These are phyloP conservation scores for Menidia menidia DNA, from an alignment of 2,797 vertebrate genomes.

Conservation along the genomic window DNA sequence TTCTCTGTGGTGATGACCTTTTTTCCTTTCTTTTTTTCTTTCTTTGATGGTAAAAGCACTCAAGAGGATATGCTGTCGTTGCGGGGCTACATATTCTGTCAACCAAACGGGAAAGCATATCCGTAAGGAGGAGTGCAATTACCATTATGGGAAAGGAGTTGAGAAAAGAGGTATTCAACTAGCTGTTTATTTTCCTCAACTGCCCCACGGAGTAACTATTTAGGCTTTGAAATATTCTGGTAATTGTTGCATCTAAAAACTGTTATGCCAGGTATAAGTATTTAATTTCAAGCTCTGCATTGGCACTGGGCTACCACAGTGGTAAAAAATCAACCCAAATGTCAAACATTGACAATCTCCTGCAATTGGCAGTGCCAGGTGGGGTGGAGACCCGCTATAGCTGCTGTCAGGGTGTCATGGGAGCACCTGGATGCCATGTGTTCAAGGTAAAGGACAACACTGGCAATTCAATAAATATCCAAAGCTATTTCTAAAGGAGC, in stretches of 20 bases:
- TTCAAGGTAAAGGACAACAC: conserved; percentile 76
- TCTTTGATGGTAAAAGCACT: conserved; percentile 70
- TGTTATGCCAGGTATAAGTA: neutral
- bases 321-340: no score
- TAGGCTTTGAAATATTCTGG: neutral
- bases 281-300: no score
- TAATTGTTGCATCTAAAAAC: neutral
- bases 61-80: conserved; percentile 86
- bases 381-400: conserved; percentile 85
- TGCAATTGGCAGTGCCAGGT: conserved; percentile 77
- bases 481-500: neutral
- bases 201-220: no score
- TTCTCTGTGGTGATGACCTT: conserved; percentile 4
- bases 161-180: conserved; percentile 76
- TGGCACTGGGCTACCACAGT: no score
- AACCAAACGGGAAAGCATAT: conserved; percentile 79
- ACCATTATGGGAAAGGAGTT: conserved; percentile 85
- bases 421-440: conserved; percentile 84
- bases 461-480: rapidly evolving
- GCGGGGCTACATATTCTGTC: conserved; percentile 83
- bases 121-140: conserved; percentile 86
- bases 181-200: neutral
- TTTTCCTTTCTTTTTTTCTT: conserved; percentile 1
- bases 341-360: neutral
- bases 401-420: conserved; percentile 86